Percentiles rank a stretch among this genome's conserved stretches.
These are phyloP conservation scores for Excalfactoria chinensis DNA, from an alignment of 2,113 vertebrate species.

Conservation along the genomic window DNA sequence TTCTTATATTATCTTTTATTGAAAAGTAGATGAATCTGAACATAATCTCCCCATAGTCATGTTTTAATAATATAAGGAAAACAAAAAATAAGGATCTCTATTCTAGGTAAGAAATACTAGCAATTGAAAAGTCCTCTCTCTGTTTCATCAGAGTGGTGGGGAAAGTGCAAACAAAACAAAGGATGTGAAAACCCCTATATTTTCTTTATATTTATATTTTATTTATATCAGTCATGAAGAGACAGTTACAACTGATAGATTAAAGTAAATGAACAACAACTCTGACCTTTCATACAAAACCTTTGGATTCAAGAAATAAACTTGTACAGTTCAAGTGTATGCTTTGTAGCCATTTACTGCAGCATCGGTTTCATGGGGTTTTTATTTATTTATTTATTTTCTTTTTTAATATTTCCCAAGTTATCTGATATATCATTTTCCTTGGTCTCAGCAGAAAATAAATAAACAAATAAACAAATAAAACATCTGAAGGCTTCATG, in stretches of 20 bases:
- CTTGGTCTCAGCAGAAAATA: neutral
- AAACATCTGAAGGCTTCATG: neutral
- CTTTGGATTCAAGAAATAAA: neutral
- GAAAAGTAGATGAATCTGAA: neutral
- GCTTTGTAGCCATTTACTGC: constrained; percentile 33
- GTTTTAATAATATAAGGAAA: neutral
- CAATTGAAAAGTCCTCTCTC: neutral
- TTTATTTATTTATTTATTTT: neutral
- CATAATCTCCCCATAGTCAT: neutral
- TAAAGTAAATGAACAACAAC: constrained; percentile 11
- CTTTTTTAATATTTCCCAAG: neutral
- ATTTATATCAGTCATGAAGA: neutral
- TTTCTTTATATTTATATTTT: no score
- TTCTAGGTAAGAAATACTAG: neutral
- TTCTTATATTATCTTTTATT: neutral
- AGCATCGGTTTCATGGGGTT: constrained; percentile 12
- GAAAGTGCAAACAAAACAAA: neutral
- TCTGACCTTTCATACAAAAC: constrained; percentile 7
- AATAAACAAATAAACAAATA: neutral
- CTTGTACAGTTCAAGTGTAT: neutral
- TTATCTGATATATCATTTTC: constrained; percentile 9
- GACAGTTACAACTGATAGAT: neutral
- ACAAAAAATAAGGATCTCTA: neutral
- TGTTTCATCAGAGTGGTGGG: neutral
- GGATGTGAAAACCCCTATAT: neutral